These are phyloP conservation scores for Spodoptera picta DNA, from an alignment of 2,888 invertebrate species.

Conservation along the genomic window DNA sequence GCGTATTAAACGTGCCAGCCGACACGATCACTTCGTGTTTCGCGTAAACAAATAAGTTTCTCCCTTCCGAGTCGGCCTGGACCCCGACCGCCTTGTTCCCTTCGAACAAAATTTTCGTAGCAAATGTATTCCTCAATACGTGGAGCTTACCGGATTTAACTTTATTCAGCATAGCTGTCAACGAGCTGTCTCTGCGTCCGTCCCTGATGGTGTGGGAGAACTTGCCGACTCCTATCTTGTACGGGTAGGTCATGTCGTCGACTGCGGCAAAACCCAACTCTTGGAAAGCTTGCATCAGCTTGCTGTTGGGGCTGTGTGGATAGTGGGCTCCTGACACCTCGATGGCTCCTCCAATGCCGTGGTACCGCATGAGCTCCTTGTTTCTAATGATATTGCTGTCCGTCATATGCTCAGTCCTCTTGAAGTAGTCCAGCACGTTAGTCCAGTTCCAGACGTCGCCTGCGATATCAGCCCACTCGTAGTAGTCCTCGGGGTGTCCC, in stretches of 20 bases:
- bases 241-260: slow-evolving; percentile 78
- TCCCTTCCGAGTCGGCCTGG: slow-evolving; percentile 54
- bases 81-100: slow-evolving; percentile 70
- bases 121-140: slow-evolving; percentile 70
- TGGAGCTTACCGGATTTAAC: slow-evolving; percentile 63
- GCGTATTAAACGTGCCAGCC: slow-evolving; percentile 78
- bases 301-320: slow-evolving; percentile 58
- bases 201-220: slow-evolving; percentile 77
- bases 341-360: slow-evolving; percentile 73
- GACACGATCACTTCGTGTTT: slow-evolving; percentile 75
- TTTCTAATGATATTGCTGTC: slow-evolving; percentile 72
- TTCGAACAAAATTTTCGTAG: slow-evolving; percentile 69
- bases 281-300: slow-evolving; percentile 70
- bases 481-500: slow-evolving; percentile 77
- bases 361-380: slow-evolving; percentile 67
- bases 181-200: slow-evolving; percentile 72
- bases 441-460: slow-evolving; percentile 75
- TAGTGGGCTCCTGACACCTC: slow-evolving; percentile 70
- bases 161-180: slow-evolving; percentile 73
- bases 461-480: slow-evolving; percentile 72
- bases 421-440: slow-evolving; percentile 74
- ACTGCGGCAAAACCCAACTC: slow-evolving; percentile 74
- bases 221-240: slow-evolving; percentile 73
- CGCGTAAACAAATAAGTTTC: slow-evolving; percentile 64
- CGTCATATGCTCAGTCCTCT: slow-evolving; percentile 76